These are phyloP conservation scores for Penelope pileata DNA, from an alignment of 2,113 vertebrate genomes.

Conservation along the genomic window DNA sequence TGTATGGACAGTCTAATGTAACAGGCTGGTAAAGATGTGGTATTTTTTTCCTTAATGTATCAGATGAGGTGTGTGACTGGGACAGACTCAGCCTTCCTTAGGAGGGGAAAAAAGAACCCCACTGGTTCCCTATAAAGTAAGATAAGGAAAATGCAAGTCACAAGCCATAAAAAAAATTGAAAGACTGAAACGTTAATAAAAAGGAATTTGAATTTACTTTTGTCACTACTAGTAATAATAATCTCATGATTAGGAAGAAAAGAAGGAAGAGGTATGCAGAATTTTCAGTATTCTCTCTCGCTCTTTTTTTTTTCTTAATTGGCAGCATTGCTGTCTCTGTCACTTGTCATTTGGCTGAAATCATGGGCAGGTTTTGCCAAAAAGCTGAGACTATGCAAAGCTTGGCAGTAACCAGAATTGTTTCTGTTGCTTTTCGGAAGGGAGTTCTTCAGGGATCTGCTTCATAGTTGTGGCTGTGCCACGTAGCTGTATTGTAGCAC, in stretches of 20 bases:
- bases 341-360: conserved; percentile 32
- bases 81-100: not conserved
- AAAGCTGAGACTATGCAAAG: not conserved
- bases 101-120: not conserved
- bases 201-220: not conserved
- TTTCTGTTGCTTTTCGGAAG: not conserved
- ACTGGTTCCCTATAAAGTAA: not conserved
- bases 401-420: not conserved
- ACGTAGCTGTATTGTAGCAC: not conserved
- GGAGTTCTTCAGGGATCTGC: not conserved
- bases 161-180: not conserved
- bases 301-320: not conserved
- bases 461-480: not conserved
- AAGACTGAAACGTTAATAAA: not conserved
- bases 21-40: not conserved
- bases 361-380: not conserved
- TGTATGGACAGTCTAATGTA: not conserved
- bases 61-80: not conserved
- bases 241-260: not conserved
- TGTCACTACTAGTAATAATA: not conserved
- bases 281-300: not conserved
- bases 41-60: not conserved
- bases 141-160: not conserved
- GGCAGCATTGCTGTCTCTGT: not conserved
- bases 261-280: not conserved